These are phyloP conservation scores for Lymantria monacha DNA, from an alignment of 2,888 invertebrate genomes.

Conservation along the genomic window DNA sequence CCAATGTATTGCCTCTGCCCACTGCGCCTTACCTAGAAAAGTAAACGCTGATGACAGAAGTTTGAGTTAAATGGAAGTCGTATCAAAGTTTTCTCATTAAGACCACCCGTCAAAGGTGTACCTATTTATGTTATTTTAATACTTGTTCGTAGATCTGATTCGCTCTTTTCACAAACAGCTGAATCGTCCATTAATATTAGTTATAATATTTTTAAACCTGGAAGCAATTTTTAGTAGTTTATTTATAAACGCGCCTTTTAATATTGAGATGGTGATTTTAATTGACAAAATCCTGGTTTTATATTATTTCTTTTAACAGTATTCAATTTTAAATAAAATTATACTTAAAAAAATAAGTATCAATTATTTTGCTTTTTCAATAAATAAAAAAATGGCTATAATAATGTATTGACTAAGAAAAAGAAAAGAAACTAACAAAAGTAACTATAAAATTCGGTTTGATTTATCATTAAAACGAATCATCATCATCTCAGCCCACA, in stretches of 20 bases:
- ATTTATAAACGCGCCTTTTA: constrained; percentile 2
- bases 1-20: constrained; percentile 39
- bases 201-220: constrained; percentile 8
- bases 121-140: constrained; percentile 74
- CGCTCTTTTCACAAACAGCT: constrained; percentile 30
- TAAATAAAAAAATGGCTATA: no score
- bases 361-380: no score
- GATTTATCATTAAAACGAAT: no score
- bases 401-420: no score
- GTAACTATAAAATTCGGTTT: no score
- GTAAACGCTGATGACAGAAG: constrained; percentile 75
- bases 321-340: neutral
- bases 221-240: constrained; percentile 3
- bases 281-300: constrained; percentile 3
- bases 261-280: constrained; percentile 11
- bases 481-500: no score
- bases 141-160: constrained; percentile 64
- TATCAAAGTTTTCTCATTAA: constrained; percentile 81
- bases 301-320: constrained; percentile 5
- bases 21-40: constrained; percentile 59
- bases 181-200: constrained; percentile 18
- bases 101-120: constrained; percentile 75
- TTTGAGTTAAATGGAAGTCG: constrained; percentile 77
- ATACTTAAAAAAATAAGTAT: no score
- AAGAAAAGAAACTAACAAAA: no score